phyloP scores from a whole-genome alignment of 2,113 vertebrate species.

The Platichthys stellatus region DNA sequence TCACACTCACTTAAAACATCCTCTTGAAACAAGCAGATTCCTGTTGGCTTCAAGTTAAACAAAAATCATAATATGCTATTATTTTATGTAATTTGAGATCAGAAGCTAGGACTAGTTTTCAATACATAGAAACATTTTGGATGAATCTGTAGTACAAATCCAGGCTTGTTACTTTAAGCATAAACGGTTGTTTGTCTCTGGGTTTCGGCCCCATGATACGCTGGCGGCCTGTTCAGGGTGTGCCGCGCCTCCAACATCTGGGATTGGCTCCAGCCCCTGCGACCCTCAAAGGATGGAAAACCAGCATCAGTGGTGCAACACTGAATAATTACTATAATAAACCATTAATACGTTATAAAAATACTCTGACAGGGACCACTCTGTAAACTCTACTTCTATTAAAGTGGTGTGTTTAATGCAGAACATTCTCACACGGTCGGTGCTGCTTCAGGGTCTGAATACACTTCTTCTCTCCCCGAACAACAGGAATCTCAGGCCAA shows the following conservation, averaged over 20 bases:
- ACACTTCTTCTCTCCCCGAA: neutral
- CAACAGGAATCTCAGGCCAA: neutral
- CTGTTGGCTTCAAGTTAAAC: too few relatives aligned
- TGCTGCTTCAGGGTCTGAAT: neutral
- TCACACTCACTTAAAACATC: too few relatives aligned
- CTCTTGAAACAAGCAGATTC: too few relatives aligned
- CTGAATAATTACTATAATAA: neutral
- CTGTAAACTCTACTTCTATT: neutral
- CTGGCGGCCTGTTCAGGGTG: neutral
- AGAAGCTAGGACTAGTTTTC: too few relatives aligned
- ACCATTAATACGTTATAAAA: neutral
- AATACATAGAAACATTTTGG: too few relatives aligned
- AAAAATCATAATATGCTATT: too few relatives aligned
- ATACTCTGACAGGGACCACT: neutral
- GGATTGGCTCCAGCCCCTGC: neutral
- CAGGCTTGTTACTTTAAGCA: too few relatives aligned
- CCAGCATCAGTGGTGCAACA: neutral
- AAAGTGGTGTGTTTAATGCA: neutral
- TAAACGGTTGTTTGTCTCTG: neutral
- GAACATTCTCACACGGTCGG: neutral
- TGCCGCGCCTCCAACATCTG: neutral
- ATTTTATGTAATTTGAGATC: too few relatives aligned
- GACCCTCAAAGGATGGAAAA: slow-evolving; percentile 6
- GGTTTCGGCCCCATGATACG: neutral
- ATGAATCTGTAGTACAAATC: too few relatives aligned